Evolutionary conservation across 1,140 invertebrate genomes (phyloP).

Genomic region (Proctacanthus coquilletti): DNA sequence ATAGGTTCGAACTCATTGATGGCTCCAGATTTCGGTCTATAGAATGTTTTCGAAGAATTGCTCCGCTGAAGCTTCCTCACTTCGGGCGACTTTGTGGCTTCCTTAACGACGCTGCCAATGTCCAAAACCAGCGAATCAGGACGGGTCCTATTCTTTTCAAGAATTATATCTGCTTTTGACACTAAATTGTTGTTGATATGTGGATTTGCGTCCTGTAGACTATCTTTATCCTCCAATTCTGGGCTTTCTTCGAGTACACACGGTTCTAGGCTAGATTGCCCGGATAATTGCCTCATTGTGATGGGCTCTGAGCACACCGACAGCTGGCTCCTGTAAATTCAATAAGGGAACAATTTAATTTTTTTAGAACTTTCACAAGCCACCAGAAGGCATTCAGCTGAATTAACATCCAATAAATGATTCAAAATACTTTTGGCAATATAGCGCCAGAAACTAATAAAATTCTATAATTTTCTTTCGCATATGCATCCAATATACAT

Average conservation of each 20-base stretch:
- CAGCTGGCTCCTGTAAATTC: conserved; percentile 13
- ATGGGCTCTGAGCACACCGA: conserved; percentile 28
- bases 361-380: neutral
- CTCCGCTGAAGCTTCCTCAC: conserved; percentile 15
- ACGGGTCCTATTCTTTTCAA: too few species aligned
- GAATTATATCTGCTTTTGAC: too few species aligned
- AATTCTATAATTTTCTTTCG: too few species aligned
- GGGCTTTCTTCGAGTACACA: conserved; percentile 22
- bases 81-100: too few species aligned
- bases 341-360: neutral
- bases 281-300: conserved; percentile 23
- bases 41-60: conserved; percentile 25
- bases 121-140: neutral
- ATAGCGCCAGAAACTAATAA: too few species aligned
- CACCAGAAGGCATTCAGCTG: too few species aligned
- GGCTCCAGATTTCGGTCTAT: conserved; percentile 18
- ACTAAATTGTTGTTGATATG: too few species aligned
- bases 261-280: conserved; percentile 27
- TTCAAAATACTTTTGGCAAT: too few species aligned
- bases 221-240: conserved; percentile 12
- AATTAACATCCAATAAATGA: too few species aligned
- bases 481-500: too few species aligned
- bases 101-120: too few species aligned
- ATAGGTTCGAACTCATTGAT: conserved; percentile 21
- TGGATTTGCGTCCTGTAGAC: too few species aligned